Percentiles rank a stretch among this genome's conserved stretches.
Evolutionary conservation across 2,888 invertebrate species (phyloP).

Genomic region (Bombyx huttoni): DNA sequence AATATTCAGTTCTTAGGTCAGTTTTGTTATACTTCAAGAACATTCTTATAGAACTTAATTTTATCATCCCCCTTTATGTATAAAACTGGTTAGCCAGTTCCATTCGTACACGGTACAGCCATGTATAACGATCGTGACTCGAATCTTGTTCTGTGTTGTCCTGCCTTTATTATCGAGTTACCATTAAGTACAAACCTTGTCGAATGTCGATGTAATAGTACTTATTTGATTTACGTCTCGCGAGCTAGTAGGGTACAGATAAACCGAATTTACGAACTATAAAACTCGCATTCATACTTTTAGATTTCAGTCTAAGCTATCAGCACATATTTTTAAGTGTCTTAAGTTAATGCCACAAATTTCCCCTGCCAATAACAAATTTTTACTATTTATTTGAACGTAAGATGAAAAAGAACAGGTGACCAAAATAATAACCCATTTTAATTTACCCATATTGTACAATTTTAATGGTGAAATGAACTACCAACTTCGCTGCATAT

Average conservation of each 20-base stretch:
- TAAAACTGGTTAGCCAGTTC: conserved; percentile 11
- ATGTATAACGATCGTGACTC: conserved; percentile 25
- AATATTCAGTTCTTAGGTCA: neutral
- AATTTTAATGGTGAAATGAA: too few species aligned
- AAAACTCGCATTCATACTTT: neutral
- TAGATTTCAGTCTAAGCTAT: neutral
- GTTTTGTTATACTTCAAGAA: neutral
- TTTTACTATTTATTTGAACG: too few species aligned
- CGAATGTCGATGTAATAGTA: conserved; percentile 7
- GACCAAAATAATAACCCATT: too few species aligned
- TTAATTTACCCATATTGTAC: too few species aligned
- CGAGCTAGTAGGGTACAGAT: neutral
- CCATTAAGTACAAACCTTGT: conserved; percentile 11
- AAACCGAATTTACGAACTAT: neutral
- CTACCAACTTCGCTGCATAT: neutral
- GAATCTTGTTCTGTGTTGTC: conserved; percentile 18
- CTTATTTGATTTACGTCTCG: conserved; percentile 8
- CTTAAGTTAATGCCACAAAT: too few species aligned
- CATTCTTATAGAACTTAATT: neutral
- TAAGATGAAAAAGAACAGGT: too few species aligned
- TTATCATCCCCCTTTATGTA: neutral
- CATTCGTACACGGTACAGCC: conserved; percentile 12
- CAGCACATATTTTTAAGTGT: neutral
- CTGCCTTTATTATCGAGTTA: conserved; percentile 23
- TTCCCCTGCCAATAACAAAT: too few species aligned